Evolutionary conservation across 2,113 vertebrate genomes (phyloP), one percentile per base, ranked within the genome.

Genomic region (Varanus komodoensis): DNA sequence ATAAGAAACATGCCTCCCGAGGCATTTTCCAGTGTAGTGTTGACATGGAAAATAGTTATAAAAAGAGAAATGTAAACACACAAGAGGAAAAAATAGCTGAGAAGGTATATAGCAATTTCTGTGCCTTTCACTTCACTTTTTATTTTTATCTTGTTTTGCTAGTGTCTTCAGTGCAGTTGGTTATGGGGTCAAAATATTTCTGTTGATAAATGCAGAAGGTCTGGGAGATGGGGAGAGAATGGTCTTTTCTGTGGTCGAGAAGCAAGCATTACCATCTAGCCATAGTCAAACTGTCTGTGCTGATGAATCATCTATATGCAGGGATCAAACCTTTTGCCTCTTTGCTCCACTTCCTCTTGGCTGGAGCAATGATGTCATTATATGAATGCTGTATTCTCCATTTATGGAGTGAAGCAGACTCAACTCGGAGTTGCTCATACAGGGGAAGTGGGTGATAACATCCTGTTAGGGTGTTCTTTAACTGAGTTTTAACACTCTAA

Each of bases 321-420:
- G 84, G 91, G 86, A 93, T 75, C 80, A 94, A 93, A 91, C 94
- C 93, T 94, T 44, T 71, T 61, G 92, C 93, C 93, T 95, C 95
- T 95, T 92, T 92, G 93, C 92, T 93, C 34, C 48, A 83, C 95
- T 98, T 98, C 97, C 97, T 97, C 95, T 95, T 8, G 75, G 92
- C 91, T 91, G 74, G 84, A 93, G 93, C 91, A 96, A 93, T 98
- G 97, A 97, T 97, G 97, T 97, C 97, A 0, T 91, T 91, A 80
- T 95, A 93, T 64, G 93, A 96, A 89, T 50, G 87, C 93, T 96
- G 92, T 96, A 94, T 92, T 96, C 90, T 96, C 97, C 97, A 97
- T 98, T 98, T 98, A 98, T 97, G 97, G 97, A 94, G 93, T 96
- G 96, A 95, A 97, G 93, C 93, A 74, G 34, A 84, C 94, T 94